These are phyloP conservation scores for Calephelis virginiensis DNA, from an alignment of 1,140 invertebrate genomes.

Conservation along the genomic window DNA sequence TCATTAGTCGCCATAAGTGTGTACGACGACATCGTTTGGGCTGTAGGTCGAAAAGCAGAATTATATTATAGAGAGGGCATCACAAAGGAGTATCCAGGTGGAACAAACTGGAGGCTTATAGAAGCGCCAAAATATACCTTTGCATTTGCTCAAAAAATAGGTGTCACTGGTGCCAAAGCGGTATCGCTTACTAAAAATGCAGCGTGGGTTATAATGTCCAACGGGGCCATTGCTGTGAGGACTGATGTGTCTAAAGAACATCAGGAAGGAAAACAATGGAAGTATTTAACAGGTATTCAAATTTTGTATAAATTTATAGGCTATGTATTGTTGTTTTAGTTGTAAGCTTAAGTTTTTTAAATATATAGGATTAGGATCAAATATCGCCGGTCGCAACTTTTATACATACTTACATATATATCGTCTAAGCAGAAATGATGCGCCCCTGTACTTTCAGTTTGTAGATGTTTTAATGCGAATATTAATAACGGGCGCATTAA, in stretches of 20 bases:
- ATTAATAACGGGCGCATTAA: no score
- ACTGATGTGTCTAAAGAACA: constrained; percentile 51
- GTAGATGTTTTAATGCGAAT: no score
- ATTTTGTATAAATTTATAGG: neutral
- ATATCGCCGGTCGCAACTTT: no score
- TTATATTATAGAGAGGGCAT: constrained; percentile 88
- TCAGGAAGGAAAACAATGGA: constrained; percentile 63
- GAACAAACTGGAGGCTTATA: constrained; percentile 61
- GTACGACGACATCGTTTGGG: constrained; percentile 87
- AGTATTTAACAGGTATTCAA: constrained; percentile 62
- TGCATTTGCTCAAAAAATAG: constrained; percentile 46
- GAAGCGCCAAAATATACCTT: constrained; percentile 57
- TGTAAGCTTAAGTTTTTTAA: no score
- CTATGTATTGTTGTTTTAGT: neutral
- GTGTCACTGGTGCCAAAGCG: constrained; percentile 45
- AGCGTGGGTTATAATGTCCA: constrained; percentile 63
- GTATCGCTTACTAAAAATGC: constrained; percentile 51
- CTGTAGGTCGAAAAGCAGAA: constrained; percentile 90
- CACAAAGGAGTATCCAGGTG: constrained; percentile 80
- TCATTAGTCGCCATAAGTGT: constrained; percentile 86
- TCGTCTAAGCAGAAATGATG: no score
- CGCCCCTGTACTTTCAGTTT: no score
- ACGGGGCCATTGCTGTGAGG: constrained; percentile 61
- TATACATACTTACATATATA: no score
- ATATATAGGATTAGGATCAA: no score